Conservation (phyloP, 2,113 vertebrate genomes). For the Sciurus niger region DNA sequence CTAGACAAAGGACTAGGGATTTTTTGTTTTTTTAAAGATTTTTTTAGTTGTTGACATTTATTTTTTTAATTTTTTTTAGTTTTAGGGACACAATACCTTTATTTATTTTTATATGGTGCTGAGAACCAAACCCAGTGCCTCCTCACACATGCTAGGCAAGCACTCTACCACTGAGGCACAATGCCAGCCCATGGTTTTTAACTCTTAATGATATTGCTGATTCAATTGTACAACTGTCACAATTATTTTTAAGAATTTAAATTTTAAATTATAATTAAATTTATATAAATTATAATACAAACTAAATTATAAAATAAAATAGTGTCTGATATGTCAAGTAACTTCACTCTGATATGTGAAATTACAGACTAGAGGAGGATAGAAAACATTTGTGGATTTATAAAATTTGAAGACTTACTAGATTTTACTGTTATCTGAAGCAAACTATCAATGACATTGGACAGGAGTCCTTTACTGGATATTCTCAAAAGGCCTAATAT, state of each 20-base stretch:
- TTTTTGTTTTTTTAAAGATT: too few species aligned
- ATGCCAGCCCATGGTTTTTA: not conserved
- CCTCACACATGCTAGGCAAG: too few species aligned
- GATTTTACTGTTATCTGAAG: slow-evolving; percentile 93
- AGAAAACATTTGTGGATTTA: not conserved
- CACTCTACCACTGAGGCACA: too few species aligned
- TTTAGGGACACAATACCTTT: too few species aligned
- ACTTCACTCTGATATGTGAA: not conserved
- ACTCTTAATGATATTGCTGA: not conserved
- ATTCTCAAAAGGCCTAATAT: slow-evolving; percentile 89
- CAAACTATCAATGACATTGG: slow-evolving; percentile 91
- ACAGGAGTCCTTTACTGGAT: slow-evolving; percentile 89
- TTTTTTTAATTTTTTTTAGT: too few species aligned
- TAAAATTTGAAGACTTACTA: slow-evolving; percentile 86
- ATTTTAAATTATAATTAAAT: not conserved
- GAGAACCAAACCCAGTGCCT: too few species aligned
- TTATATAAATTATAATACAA: too few species aligned
- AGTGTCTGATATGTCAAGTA: not conserved
- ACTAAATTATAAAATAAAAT: not conserved
- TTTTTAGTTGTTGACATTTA: too few species aligned
- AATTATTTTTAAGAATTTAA: not conserved
- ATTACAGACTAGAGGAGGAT: not conserved
- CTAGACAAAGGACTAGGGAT: not conserved
- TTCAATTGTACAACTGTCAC: not conserved
- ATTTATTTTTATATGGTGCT: too few species aligned